phyloP scores from a whole-genome alignment of 1,140 invertebrate species.

The Ridgeia piscesae region DNA sequence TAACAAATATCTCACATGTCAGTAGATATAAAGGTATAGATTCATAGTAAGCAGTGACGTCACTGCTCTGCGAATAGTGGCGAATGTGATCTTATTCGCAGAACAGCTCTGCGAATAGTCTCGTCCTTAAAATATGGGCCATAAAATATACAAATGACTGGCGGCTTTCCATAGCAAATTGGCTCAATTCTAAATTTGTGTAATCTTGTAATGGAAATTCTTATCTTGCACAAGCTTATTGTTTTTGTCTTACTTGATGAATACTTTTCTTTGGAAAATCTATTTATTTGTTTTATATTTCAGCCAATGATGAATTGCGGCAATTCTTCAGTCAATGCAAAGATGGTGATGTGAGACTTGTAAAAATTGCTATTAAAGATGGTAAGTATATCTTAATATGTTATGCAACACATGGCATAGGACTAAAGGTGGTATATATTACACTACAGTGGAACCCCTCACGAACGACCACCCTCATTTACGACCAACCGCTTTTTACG shows the following conservation, averaged over 20 bases:
- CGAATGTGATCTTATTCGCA: too few species aligned
- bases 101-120: too few species aligned
- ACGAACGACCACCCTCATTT: too few species aligned
- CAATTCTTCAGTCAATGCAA: conserved; percentile 47
- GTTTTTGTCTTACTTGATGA: not conserved
- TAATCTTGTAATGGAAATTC: not conserved
- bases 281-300: not conserved
- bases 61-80: too few species aligned
- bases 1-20: too few species aligned
- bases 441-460: too few species aligned
- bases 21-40: too few species aligned
- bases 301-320: conserved; percentile 48
- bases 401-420: not conserved
- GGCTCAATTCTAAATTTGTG: not conserved
- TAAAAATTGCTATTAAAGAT: conserved; percentile 49
- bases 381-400: conserved; percentile 37
- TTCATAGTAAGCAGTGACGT: too few species aligned
- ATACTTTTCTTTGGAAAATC: not conserved
- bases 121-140: too few species aligned
- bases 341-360: conserved; percentile 43
- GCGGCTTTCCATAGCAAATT: not conserved
- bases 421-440: not conserved
- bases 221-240: not conserved
- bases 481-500: too few species aligned
- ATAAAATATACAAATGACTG: not conserved